A percentile compares a stretch with the other conserved stretches of the same genome.
phyloP scores from a whole-genome alignment of 2,113 vertebrate genomes.

The Phalacrocorax carbo region DNA sequence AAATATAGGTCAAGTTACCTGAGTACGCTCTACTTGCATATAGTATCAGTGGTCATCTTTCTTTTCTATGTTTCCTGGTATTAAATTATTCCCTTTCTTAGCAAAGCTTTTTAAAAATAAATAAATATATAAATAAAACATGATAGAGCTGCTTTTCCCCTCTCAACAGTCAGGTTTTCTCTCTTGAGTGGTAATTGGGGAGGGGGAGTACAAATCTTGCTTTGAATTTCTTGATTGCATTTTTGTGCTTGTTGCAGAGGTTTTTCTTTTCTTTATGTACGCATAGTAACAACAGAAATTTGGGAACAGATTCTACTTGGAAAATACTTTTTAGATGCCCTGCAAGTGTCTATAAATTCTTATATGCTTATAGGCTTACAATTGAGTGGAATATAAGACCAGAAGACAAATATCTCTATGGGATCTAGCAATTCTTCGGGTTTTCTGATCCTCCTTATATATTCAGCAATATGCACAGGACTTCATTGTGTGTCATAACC shows the following conservation, averaged over 20 bases:
- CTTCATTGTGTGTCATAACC: background rate
- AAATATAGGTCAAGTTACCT: constrained; percentile 45
- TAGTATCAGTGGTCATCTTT: constrained; percentile 54
- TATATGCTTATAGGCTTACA: background rate
- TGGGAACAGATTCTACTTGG: background rate
- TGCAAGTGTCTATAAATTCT: background rate
- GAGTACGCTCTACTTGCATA: constrained; percentile 36
- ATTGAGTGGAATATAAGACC: background rate
- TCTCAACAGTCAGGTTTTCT: constrained; percentile 59
- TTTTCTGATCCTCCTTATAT: background rate
- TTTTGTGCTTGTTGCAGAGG: background rate
- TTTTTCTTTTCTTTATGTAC: background rate
- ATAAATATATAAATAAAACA: constrained; percentile 71
- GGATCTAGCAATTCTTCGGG: background rate
- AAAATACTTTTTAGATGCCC: background rate
- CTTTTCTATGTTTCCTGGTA: constrained; percentile 42
- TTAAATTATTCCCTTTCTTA: constrained; percentile 67
- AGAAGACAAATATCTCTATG: background rate
- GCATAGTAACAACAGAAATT: background rate
- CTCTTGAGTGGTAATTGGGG: constrained; percentile 39
- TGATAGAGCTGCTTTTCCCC: constrained; percentile 53
- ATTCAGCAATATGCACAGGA: background rate
- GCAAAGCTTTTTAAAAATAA: constrained; percentile 64
- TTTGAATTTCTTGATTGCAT: constrained; percentile 55
- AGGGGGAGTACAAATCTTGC: constrained; percentile 16